A percentile compares a stretch with the other conserved stretches of the same genome.
Evolutionary conservation across 2,113 vertebrate genomes (phyloP).

Genomic region (Podiceps cristatus): DNA sequence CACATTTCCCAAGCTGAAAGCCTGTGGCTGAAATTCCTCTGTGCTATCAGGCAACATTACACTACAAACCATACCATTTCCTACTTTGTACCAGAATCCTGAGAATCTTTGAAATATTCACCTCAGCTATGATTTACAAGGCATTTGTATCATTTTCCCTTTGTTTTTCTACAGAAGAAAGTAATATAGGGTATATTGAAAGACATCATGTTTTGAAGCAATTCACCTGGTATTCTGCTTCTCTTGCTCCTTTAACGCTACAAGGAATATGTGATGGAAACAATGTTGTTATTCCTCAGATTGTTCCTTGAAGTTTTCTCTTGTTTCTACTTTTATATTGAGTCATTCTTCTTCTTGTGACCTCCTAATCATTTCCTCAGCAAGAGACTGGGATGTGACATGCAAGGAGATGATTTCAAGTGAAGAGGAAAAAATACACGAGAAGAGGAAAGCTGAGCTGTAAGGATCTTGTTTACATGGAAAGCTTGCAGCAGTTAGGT

Average conservation of each 20-base stretch:
- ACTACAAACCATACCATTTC: not conserved
- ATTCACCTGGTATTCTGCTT: not conserved
- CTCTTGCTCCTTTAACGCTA: not conserved
- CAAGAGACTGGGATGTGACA: not conserved
- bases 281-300: not conserved
- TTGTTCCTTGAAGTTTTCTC: not conserved
- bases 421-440: not conserved
- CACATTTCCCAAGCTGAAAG: not conserved
- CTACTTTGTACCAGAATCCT: not conserved
- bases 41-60: not conserved
- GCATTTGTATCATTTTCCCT: constrained; percentile 24
- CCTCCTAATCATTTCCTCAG: not conserved
- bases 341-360: not conserved
- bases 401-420: not conserved
- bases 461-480: not conserved
- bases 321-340: not conserved
- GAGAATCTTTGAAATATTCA: not conserved
- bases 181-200: constrained; percentile 12
- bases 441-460: not conserved
- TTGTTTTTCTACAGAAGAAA: constrained; percentile 30
- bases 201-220: not conserved
- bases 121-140: constrained; percentile 41
- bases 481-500: not conserved
- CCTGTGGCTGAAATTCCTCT: not conserved
- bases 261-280: not conserved